Base-by-base conservation (phyloP, 1,140 invertebrate species). In the Papilio xuthus region DNA sequence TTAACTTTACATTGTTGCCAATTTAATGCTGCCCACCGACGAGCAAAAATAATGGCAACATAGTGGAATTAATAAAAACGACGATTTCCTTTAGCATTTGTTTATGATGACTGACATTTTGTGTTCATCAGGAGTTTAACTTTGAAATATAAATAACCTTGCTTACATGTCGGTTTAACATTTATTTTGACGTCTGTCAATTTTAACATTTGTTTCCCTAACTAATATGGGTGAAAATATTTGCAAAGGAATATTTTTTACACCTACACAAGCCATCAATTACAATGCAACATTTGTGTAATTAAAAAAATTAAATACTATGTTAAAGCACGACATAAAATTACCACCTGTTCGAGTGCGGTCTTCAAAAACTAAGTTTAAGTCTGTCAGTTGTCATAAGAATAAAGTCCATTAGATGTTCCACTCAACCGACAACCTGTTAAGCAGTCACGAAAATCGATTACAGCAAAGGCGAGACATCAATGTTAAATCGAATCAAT, bases 401-500 rank as follows among this genome's bases (percentile, higher is more conserved):
- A 53, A n/a, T 53, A 18, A n/a, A 53, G 77, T 53, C 15, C 42
- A 53, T 56, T 56, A 50, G 28, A 37, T 75, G 9, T 70, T 37
- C 23, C 50, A 76, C 41, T 20, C 75, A 72, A 77, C 37, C 53
- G 26, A 20, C 42, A 44, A 76, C 41, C 56, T 79, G 56, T 72
- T 53, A 42, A 72, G 37, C 32, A 44, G 69, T 56, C 53, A 70
- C 42, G 71, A 75, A 70, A 71, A 53, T 70, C 74, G 71, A 80
- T 80, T 80, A 79, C 80, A 41, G 41, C 50, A 76, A 75, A 60
- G 42, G 79, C 78, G 77, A 72, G 77, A 78, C 79, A 80, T 72
- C 78, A 82, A 80, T 83, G 83, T 85, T 88, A 88, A 90, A 89
- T 87, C 80, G 85, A 88, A 86, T 87, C 87, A 88, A 90, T 90